These are phyloP conservation scores for Salvelinus sp. DNA, from an alignment of 2,113 vertebrate species.

Conservation along the genomic window DNA sequence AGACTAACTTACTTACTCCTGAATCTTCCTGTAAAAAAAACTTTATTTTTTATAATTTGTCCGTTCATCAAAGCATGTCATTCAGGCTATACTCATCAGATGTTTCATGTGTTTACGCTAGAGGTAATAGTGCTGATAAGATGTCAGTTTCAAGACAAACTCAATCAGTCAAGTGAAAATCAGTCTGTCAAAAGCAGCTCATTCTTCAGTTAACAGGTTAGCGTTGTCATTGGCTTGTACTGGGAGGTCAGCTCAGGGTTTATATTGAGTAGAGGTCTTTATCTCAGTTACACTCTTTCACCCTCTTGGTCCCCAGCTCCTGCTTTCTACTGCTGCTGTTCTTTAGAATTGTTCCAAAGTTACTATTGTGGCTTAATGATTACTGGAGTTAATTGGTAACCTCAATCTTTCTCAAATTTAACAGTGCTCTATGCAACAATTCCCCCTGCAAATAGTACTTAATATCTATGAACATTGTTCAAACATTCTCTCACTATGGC, in stretches of 20 bases:
- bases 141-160: background rate
- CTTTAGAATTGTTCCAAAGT: background rate
- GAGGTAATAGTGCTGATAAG: background rate
- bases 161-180: background rate
- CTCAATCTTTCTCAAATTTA: too few relatives aligned
- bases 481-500: background rate
- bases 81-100: too few relatives aligned
- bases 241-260: background rate
- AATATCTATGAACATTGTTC: too few relatives aligned
- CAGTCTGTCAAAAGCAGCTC: background rate
- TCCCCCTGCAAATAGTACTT: too few relatives aligned
- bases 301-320: background rate
- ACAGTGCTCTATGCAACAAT: background rate
- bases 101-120: too few relatives aligned
- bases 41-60: too few relatives aligned
- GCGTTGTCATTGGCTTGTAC: background rate
- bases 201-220: background rate
- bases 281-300: background rate
- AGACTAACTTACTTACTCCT: too few relatives aligned
- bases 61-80: too few relatives aligned
- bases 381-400: too few relatives aligned
- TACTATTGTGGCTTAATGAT: too few relatives aligned
- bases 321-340: background rate
- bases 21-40: too few relatives aligned
- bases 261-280: background rate